phyloP scores from a whole-genome alignment of 2,113 vertebrate genomes.

The Anoplopoma fimbria region DNA sequence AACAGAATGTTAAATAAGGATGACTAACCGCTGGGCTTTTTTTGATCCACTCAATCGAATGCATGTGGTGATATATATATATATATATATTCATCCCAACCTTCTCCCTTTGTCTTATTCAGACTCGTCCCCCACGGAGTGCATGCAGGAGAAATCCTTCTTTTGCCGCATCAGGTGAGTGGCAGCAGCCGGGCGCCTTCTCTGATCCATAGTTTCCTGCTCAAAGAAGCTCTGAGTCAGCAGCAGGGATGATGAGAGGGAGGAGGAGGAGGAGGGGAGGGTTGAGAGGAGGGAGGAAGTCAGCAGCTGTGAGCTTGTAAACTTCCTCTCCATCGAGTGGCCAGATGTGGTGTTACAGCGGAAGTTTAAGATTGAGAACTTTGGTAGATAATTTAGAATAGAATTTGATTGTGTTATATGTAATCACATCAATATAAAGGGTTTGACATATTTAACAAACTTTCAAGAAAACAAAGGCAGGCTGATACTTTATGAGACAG shows the following conservation, averaged over 20 bases:
- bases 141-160: constrained; percentile 97
- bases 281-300: constrained; percentile 36
- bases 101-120: constrained; percentile 18
- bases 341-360: background rate
- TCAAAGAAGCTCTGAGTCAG: constrained; percentile 51
- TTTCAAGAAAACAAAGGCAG: background rate
- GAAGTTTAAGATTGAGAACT: background rate
- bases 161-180: constrained; percentile 97
- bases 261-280: background rate
- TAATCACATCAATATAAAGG: background rate
- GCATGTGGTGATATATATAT: background rate
- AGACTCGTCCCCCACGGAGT: constrained; percentile 92
- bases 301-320: constrained; percentile 34
- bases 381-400: no score
- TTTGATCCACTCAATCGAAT: background rate
- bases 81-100: constrained; percentile 25
- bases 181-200: background rate
- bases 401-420: background rate
- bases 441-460: background rate
- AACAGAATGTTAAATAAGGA: background rate
- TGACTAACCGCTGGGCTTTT: constrained; percentile 20
- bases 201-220: constrained; percentile 56
- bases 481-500: background rate
- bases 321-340: constrained; percentile 43
- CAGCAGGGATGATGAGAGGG: background rate